These are phyloP conservation scores for Phaethon lepturus DNA, from an alignment of 2,113 vertebrate species.

Conservation along the genomic window DNA sequence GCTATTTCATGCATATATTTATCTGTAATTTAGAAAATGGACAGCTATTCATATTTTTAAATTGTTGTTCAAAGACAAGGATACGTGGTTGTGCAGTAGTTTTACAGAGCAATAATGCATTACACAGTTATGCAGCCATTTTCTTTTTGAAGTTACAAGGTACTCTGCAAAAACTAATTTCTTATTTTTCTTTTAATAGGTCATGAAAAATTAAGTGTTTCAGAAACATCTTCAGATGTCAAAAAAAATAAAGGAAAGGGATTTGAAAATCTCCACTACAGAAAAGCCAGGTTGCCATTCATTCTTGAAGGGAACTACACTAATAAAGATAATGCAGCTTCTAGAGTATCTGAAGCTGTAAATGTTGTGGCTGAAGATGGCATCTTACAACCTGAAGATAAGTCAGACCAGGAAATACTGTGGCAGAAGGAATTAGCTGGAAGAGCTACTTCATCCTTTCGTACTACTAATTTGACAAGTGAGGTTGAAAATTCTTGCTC, in stretches of 20 bases:
- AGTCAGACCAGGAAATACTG: background rate
- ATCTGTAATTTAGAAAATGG: background rate
- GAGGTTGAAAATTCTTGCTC: slow-evolving; percentile 13
- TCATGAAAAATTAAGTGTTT: slow-evolving; percentile 67
- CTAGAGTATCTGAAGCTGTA: slow-evolving; percentile 29
- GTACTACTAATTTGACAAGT: background rate
- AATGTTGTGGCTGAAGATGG: slow-evolving; percentile 69
- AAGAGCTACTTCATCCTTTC: background rate
- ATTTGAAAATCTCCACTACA: slow-evolving; percentile 65
- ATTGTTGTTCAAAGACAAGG: background rate
- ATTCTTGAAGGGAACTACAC: slow-evolving; percentile 40
- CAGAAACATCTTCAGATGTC: slow-evolving; percentile 62
- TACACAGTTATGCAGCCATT: background rate
- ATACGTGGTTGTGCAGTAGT: background rate
- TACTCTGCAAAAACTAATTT: background rate
- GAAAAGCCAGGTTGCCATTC: slow-evolving; percentile 57
- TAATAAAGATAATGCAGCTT: background rate
- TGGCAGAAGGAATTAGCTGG: slow-evolving; percentile 13
- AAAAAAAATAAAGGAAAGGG: slow-evolving; percentile 72
- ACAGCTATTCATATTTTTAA: background rate
- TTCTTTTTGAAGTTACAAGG: background rate
- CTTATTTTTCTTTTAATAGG: slow-evolving; percentile 56
- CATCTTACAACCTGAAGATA: background rate
- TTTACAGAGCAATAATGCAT: background rate
- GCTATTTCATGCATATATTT: background rate